A percentile compares a stretch with the other conserved stretches of the same genome.
Evolutionary conservation across 1,140 invertebrate genomes (phyloP).

Genomic region (Diachasma alloeum): DNA sequence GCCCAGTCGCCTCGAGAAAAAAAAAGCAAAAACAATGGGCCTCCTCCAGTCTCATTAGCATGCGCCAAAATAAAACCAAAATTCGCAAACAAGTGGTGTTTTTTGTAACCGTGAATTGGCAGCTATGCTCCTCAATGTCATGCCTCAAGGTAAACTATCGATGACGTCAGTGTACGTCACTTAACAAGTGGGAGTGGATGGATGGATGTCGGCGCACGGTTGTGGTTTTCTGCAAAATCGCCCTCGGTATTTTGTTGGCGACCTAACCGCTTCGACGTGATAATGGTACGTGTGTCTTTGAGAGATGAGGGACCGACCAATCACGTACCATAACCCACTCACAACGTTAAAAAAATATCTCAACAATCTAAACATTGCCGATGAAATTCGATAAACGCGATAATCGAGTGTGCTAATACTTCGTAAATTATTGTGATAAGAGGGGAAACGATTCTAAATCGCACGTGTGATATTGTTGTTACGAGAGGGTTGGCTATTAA

Average conservation of each 20-base stretch:
- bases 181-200: slow-evolving; percentile 65
- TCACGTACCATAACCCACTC: neutral
- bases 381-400: neutral
- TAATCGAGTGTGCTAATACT: too few relatives aligned
- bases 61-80: neutral
- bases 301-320: slow-evolving; percentile 3
- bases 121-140: slow-evolving; percentile 61
- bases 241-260: slow-evolving; percentile 45
- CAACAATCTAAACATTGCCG: neutral
- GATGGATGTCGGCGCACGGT: slow-evolving; percentile 45
- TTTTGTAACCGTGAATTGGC: slow-evolving; percentile 43
- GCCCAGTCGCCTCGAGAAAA: too few relatives aligned
- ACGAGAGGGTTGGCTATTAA: neutral
- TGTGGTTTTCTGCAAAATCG: slow-evolving; percentile 49
- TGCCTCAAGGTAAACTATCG: slow-evolving; percentile 66
- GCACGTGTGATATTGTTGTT: slow-evolving; percentile 8
- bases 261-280: slow-evolving; percentile 42
- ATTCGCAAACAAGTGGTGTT: neutral
- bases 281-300: slow-evolving; percentile 49
- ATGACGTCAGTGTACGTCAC: slow-evolving; percentile 66
- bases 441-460: neutral
- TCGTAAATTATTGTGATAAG: neutral
- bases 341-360: neutral
- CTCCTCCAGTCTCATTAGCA: neutral
- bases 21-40: neutral